phyloP scores from a whole-genome alignment of 2,113 vertebrate species.

The Leptosomus discolor region DNA sequence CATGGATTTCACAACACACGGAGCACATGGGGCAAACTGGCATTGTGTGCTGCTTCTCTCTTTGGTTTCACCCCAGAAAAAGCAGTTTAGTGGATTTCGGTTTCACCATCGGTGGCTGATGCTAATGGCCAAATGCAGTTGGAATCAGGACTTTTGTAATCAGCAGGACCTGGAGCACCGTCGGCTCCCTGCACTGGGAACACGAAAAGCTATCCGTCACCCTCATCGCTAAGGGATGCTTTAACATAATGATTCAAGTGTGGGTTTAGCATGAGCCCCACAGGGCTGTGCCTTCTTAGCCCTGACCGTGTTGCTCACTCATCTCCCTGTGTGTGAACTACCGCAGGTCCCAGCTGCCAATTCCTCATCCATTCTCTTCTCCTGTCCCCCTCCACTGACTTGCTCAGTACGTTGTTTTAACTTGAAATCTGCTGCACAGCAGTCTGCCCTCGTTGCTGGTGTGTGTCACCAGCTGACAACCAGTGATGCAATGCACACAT shows the following conservation, averaged over 20 bases:
- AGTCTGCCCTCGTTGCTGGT: neutral
- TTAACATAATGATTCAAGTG: neutral
- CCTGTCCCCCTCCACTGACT: neutral
- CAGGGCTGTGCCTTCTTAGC: neutral
- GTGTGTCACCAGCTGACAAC: neutral
- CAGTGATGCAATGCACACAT: neutral
- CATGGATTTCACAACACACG: neutral
- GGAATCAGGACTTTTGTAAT: neutral
- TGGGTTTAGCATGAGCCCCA: neutral
- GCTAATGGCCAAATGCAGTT: neutral
- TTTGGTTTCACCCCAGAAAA: neutral
- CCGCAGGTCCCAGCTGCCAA: neutral
- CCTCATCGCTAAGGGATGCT: neutral
- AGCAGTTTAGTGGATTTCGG: fast-evolving
- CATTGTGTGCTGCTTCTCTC: neutral
- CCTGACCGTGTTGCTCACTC: fast-evolving
- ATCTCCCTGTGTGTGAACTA: neutral
- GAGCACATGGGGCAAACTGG: neutral
- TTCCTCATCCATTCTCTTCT: neutral
- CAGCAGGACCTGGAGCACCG: neutral
- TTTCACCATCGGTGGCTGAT: neutral
- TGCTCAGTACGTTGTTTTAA: neutral
- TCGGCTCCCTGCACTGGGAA: neutral
- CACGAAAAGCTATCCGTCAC: neutral
- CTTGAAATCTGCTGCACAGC: neutral